Base-by-base conservation (phyloP, 2,888 invertebrate species). In the Netelia virgata region DNA sequence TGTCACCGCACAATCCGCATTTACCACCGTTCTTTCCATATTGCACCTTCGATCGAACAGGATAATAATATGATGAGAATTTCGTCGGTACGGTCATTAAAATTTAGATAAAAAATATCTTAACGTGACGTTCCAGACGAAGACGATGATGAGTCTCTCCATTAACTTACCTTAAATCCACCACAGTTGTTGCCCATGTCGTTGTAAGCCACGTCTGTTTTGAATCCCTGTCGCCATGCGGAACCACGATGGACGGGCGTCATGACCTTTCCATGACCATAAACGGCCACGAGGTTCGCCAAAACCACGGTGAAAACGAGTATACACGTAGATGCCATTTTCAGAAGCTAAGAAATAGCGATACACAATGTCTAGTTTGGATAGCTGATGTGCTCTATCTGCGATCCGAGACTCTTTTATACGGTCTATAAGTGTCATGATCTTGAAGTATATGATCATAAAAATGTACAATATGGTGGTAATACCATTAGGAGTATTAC, bases 1-100 rank as follows among this genome's bases (percentile, higher is more conserved):
- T 91, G 89, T 95, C 95, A 0, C 95, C 95, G 87, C 95, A 95
- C 0, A 94, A 78, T 0, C 95, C 95, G 86, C 95, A 95, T 79
- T 93, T 93, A 0, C 95, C 95, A 10, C 88, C 90, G 83, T 94
- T 92, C 43, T 88, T 83, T 3, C 88, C 47, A 91, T 94, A 94
- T 91, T 95, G 95, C 18, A 89, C 86, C 94, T 94, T 83, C 3
- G 79, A 77, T 28, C 69, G 1, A 61, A 76, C 55, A 3, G 47
- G 61, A 75, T 10, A 36, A 10, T 11, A 11, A 14, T 47, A 47
- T 11, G 36, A 47, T 47, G 14, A 3, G 47, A 14, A 47, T 14
- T 47, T 14, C 47, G 14, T 47, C 11, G 14, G 1, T 47, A 47
- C 1, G 36, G 6, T 36, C 36, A 36, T 36, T 28, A 28, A 1